phyloP scores from a whole-genome alignment of 1,140 invertebrate genomes.

The Ceratitis capitata region DNA sequence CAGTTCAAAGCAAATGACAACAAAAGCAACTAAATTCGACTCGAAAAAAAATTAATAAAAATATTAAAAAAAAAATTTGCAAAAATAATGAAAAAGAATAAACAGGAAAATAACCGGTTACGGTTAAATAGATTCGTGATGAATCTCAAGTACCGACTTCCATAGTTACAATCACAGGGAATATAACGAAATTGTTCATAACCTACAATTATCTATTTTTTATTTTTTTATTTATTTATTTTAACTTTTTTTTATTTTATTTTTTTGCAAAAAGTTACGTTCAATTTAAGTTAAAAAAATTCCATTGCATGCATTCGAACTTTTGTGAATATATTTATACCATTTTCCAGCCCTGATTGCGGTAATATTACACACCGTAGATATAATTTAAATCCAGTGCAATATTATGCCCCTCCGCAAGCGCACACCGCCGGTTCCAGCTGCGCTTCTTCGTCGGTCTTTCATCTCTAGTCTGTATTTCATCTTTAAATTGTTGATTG shows the following conservation, averaged over 20 bases:
- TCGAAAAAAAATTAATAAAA: background rate
- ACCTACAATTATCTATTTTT: background rate
- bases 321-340: background rate
- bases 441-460: background rate
- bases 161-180: background rate
- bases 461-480: background rate
- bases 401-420: background rate
- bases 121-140: constrained; percentile 12
- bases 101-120: constrained; percentile 30
- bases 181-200: background rate
- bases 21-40: background rate
- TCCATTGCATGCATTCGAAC: background rate
- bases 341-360: constrained; percentile 11
- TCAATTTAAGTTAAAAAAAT: background rate
- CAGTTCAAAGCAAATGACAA: background rate
- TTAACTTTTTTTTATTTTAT: too few relatives aligned
- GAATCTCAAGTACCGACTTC: background rate
- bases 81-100: background rate
- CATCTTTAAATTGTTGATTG: constrained; percentile 26
- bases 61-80: background rate
- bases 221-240: background rate
- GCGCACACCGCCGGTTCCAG: too few relatives aligned
- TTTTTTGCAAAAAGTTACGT: too few relatives aligned
- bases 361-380: background rate
- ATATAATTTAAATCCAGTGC: background rate